Percentiles rank a stretch among this genome's conserved stretches.
Evolutionary conservation across 2,797 vertebrate genomes (phyloP).

Genomic region (Enteromius treurensis): DNA sequence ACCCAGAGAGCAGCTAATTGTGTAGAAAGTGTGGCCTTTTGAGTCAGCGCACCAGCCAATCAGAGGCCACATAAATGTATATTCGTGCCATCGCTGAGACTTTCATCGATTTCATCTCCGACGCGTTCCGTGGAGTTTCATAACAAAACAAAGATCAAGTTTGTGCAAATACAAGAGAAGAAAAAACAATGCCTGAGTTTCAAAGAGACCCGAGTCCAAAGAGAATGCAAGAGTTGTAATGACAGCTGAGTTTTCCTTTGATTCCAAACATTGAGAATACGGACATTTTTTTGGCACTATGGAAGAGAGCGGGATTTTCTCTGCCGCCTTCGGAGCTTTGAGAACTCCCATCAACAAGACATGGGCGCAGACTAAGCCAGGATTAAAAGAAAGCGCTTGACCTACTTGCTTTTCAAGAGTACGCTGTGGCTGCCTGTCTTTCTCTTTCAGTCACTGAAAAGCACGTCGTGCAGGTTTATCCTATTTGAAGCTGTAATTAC

Average conservation of each 20-base stretch:
- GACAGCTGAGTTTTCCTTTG: conserved; percentile 43
- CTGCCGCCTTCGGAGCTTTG: conserved; percentile 57
- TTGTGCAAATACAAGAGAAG: conserved; percentile 1
- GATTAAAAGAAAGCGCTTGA: conserved; percentile 76
- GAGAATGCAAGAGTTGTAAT: conserved; percentile 22
- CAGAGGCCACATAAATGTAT: conserved; percentile 26
- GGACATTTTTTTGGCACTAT: conserved; percentile 34
- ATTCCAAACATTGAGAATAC: conserved; percentile 46
- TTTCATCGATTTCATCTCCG: conserved; percentile 1
- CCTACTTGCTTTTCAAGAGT: conserved; percentile 76
- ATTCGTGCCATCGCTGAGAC: neutral
- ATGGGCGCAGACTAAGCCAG: conserved; percentile 70
- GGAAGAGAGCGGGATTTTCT: conserved; percentile 42
- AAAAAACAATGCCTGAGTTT: conserved; percentile 11
- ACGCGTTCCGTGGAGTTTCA: conserved; percentile 19
- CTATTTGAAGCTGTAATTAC: conserved; percentile 69
- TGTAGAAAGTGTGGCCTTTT: conserved; percentile 51
- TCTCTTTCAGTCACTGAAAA: conserved; percentile 7
- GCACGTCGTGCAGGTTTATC: conserved; percentile 46
- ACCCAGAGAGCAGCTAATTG: conserved; percentile 47
- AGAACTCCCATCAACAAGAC: conserved; percentile 64
- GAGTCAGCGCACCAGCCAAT: conserved; percentile 50
- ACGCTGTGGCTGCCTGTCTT: conserved; percentile 29
- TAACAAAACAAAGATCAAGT: conserved; percentile 12
- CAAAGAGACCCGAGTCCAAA: conserved; percentile 34